Evolutionary conservation across 2,797 vertebrate genomes (phyloP).

Genomic region (Telmatherina bonti): DNA sequence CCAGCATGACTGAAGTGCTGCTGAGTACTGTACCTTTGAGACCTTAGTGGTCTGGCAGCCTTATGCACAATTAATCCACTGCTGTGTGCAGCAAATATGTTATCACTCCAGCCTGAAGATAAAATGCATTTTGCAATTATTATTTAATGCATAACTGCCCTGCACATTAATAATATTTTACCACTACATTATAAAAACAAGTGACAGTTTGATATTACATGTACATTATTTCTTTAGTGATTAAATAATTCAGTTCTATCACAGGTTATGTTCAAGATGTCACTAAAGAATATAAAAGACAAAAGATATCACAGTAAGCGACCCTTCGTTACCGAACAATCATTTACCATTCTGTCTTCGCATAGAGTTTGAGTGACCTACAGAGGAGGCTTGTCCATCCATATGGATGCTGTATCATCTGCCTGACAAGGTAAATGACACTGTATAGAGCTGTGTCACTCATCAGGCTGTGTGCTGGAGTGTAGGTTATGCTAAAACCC

Average conservation of each 20-base stretch:
- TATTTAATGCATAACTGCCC: background rate
- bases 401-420: constrained; percentile 62
- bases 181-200: background rate
- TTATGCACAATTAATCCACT: constrained; percentile 24
- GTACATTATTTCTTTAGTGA: constrained; percentile 28
- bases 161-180: constrained; percentile 19
- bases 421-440: constrained; percentile 65
- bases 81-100: constrained; percentile 20
- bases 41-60: constrained; percentile 32
- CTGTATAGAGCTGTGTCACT: constrained; percentile 60
- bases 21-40: constrained; percentile 65
- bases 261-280: constrained; percentile 2
- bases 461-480: constrained; percentile 34
- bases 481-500: constrained; percentile 58
- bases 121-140: constrained; percentile 11
- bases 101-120: constrained; percentile 15
- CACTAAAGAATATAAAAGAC: constrained; percentile 8
- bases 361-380: constrained; percentile 52
- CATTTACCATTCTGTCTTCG: constrained; percentile 45
- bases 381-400: constrained; percentile 52
- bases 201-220: constrained; percentile 6
- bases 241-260: constrained; percentile 13
- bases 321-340: constrained; percentile 31
- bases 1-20: constrained; percentile 63
- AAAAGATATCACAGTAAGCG: constrained; percentile 29